Conservation (phyloP, 2,113 vertebrate genomes). For the Eulemur rufifrons region DNA sequence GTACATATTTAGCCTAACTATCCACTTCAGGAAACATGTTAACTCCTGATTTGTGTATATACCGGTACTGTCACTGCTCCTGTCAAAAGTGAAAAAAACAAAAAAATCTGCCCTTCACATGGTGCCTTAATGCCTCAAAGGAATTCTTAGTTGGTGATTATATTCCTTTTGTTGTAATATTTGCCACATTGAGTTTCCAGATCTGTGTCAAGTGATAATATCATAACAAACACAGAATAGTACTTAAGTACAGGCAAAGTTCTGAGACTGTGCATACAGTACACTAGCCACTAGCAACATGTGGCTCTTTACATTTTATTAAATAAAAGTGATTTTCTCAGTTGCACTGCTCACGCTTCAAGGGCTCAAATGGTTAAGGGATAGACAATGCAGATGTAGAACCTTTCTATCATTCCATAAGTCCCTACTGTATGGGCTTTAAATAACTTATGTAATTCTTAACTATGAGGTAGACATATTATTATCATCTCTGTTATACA, state of each 20-base stretch:
- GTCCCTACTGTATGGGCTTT: background rate
- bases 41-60: background rate
- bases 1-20: background rate
- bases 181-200: background rate
- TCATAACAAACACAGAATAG: background rate
- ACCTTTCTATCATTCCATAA: background rate
- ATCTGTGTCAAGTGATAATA: background rate
- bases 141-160: background rate
- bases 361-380: background rate
- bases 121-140: background rate
- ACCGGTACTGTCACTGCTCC: background rate
- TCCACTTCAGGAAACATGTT: background rate
- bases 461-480: background rate
- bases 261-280: background rate
- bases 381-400: background rate
- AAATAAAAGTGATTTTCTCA: background rate
- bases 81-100: constrained; percentile 23
- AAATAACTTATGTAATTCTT: constrained; percentile 17
- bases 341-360: background rate
- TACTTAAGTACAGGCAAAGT: background rate
- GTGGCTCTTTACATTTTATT: background rate
- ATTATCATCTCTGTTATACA: background rate
- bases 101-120: background rate
- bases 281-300: background rate
- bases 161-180: background rate